Evolutionary conservation across 2,888 invertebrate species (phyloP).

Genomic region (Pharmacophagus antenor): DNA sequence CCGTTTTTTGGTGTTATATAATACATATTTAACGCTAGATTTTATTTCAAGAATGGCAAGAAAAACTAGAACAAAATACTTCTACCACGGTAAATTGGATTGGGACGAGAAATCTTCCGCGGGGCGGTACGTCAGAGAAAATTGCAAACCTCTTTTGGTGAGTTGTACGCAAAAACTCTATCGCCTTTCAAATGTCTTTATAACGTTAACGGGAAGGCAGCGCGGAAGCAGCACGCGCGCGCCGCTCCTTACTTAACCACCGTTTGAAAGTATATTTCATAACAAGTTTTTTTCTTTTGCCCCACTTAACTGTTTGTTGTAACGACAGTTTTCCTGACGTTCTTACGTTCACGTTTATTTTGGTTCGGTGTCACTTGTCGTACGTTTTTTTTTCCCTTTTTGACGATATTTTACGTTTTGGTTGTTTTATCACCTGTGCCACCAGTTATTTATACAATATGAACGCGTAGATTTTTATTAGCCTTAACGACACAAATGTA

Average conservation of each 20-base stretch:
- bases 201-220: background rate
- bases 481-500: too few species aligned
- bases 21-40: background rate
- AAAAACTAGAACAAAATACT: conserved; percentile 98
- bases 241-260: conserved; percentile 1
- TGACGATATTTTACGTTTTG: background rate
- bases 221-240: background rate
- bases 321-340: conserved; percentile 6
- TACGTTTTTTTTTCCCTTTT: background rate
- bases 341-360: conserved; percentile 2
- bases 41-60: conserved; percentile 86
- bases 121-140: conserved; percentile 98
- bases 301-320: background rate
- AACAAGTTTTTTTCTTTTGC: conserved; percentile 2
- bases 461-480: too few species aligned
- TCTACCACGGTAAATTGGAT: conserved; percentile 97
- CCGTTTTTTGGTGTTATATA: too few species aligned
- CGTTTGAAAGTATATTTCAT: conserved; percentile 23
- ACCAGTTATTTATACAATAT: background rate
- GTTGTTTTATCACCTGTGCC: background rate
- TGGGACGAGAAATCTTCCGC: conserved; percentile 99
- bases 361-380: background rate
- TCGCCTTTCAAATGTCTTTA: background rate
- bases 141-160: conserved; percentile 97
- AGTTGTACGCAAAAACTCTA: conserved; percentile 48